A percentile compares a stretch with the other conserved stretches of the same genome.
These are phyloP conservation scores for Cotesia congregata DNA, from an alignment of 2,888 invertebrate genomes.

Conservation along the genomic window DNA sequence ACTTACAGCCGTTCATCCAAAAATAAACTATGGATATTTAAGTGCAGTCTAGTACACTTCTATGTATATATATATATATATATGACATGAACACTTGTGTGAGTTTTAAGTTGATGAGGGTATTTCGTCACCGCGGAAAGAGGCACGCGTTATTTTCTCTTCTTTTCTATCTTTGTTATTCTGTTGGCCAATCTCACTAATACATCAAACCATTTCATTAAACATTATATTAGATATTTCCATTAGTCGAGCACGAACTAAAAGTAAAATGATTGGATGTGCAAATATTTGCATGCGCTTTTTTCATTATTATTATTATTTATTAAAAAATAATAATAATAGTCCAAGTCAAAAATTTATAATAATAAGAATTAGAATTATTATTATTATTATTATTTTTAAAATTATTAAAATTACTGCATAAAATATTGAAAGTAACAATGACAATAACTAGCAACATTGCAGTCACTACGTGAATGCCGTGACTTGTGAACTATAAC, in stretches of 20 bases:
- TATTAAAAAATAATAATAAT: no score
- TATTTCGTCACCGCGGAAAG: not conserved
- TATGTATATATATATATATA: not conserved
- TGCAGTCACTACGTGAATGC: no score
- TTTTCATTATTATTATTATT: no score
- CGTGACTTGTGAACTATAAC: no score
- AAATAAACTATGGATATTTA: slow-evolving; percentile 20
- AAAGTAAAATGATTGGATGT: not conserved
- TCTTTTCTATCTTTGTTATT: not conserved
- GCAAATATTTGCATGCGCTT: no score
- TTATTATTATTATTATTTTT: no score
- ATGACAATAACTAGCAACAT: no score
- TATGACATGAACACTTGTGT: not conserved
- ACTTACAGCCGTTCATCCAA: slow-evolving; percentile 5
- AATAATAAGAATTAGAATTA: no score
- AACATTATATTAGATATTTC: not conserved
- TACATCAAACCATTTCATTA: slow-evolving; percentile 11
- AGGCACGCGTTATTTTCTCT: slow-evolving; percentile 9
- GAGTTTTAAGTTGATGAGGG: not conserved
- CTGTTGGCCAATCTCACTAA: slow-evolving; percentile 3
- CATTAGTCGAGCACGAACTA: not conserved
- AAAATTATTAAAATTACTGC: no score
- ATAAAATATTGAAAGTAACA: no score
- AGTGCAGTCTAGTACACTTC: slow-evolving; percentile 4
- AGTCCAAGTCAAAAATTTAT: no score